phyloP scores from a whole-genome alignment of 2,888 invertebrate species.

The Microctonus aethiopoides region DNA sequence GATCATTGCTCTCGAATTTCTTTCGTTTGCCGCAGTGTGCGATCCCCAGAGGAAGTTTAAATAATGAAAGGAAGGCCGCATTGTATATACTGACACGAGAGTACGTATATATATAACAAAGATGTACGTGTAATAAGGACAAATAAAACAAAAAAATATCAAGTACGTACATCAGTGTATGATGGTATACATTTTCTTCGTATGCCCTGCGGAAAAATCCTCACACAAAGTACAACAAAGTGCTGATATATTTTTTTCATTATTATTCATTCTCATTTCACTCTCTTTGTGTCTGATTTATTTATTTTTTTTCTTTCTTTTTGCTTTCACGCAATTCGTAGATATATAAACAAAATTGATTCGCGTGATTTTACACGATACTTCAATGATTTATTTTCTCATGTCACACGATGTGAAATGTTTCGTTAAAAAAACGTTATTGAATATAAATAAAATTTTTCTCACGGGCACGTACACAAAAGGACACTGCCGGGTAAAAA shows the following conservation, averaged over 20 bases:
- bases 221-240: slow-evolving; percentile 6
- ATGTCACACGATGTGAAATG: background rate
- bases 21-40: slow-evolving; percentile 24
- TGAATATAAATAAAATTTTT: background rate
- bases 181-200: background rate
- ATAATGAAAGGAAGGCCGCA: slow-evolving; percentile 29
- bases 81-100: too few species aligned
- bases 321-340: slow-evolving; percentile 9
- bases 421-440: background rate
- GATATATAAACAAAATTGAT: background rate
- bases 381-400: slow-evolving; percentile 10
- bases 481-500: background rate
- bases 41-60: slow-evolving; percentile 25
- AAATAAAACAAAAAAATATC: background rate
- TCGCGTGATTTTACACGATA: background rate
- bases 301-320: background rate
- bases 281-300: background rate
- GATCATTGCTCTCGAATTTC: slow-evolving; percentile 15
- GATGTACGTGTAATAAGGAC: background rate
- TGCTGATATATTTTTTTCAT: slow-evolving; percentile 7
- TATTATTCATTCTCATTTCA: background rate
- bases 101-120: too few species aligned
- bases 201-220: background rate
- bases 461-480: slow-evolving; percentile 30
- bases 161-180: background rate